A percentile compares a stretch with the other conserved stretches of the same genome.
phyloP scores from a whole-genome alignment of 2,113 vertebrate genomes.

The Semnornis frantzii region DNA sequence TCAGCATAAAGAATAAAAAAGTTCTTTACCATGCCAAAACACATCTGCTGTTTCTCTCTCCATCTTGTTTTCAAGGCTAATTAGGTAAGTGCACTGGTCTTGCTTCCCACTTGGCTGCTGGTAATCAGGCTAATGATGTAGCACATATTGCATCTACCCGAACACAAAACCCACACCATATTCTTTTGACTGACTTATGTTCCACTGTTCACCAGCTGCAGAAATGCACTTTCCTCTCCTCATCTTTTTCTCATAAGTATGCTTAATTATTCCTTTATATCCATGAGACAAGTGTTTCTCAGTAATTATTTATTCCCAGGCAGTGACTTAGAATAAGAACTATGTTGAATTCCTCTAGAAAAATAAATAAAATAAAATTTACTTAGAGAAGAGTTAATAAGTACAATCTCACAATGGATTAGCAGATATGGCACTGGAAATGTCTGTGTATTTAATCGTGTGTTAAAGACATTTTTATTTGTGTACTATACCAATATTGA shows the following conservation, averaged over 20 bases:
- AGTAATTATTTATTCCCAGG: not conserved
- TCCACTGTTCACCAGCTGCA: not conserved
- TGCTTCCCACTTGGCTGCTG: not conserved
- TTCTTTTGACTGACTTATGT: not conserved
- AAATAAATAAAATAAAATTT: not conserved
- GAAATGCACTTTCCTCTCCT: not conserved
- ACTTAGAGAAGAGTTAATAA: not conserved
- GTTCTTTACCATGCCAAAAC: not conserved
- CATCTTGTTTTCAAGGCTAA: not conserved
- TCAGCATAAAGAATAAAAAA: not conserved
- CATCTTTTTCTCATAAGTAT: not conserved
- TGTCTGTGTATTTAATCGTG: not conserved
- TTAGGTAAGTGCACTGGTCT: not conserved
- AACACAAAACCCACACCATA: accelerated
- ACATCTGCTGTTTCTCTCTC: not conserved
- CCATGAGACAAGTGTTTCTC: not conserved
- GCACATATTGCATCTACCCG: not conserved
- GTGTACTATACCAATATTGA: not conserved
- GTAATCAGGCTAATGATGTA: not conserved
- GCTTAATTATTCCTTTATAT: not conserved
- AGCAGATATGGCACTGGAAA: not conserved
- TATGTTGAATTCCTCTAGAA: not conserved
- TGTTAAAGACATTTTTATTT: not conserved
- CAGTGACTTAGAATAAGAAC: not conserved
- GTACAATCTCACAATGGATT: not conserved